These are phyloP conservation scores for Trissoscelio sp. DNA, from an alignment of 2,888 invertebrate species.

Conservation along the genomic window DNA sequence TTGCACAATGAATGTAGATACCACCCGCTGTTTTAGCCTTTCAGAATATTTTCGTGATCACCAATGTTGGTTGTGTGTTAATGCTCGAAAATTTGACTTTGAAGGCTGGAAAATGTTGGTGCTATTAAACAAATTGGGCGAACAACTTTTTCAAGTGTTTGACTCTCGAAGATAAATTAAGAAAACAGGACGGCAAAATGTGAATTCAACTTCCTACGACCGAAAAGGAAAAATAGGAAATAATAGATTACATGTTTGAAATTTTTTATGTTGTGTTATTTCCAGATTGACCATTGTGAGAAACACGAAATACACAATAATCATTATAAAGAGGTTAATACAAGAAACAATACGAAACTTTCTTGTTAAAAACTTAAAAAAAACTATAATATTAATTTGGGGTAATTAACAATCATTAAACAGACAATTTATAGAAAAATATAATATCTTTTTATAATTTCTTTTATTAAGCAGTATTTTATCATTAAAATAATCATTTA, in stretches of 20 bases:
- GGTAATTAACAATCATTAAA: no score
- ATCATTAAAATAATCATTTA: constrained; percentile 30
- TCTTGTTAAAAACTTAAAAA: no score
- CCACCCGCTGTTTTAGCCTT: constrained; percentile 78
- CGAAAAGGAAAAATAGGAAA: constrained; percentile 5
- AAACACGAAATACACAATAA: constrained; percentile 25
- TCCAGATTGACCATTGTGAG: constrained; percentile 24
- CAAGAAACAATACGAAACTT: no score
- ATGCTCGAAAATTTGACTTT: constrained; percentile 57
- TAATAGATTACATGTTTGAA: constrained; percentile 12
- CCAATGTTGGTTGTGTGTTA: constrained; percentile 54
- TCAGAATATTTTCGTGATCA: constrained; percentile 73
- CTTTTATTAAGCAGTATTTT: constrained; percentile 1
- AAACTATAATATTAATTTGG: no score
- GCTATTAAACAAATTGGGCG: constrained; percentile 55
- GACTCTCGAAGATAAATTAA: constrained; percentile 36
- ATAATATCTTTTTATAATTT: not conserved
- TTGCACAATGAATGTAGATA: constrained; percentile 73
- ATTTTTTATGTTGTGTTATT: constrained; percentile 37
- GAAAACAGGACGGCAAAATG: constrained; percentile 29
- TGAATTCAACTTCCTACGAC: constrained; percentile 25
- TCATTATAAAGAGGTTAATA: not conserved
- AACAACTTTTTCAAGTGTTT: constrained; percentile 51
- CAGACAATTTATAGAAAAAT: no score
- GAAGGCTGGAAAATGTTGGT: constrained; percentile 51